These are phyloP conservation scores for Emydoidea blandingii DNA, from an alignment of 2,797 vertebrate species.

Conservation along the genomic window DNA sequence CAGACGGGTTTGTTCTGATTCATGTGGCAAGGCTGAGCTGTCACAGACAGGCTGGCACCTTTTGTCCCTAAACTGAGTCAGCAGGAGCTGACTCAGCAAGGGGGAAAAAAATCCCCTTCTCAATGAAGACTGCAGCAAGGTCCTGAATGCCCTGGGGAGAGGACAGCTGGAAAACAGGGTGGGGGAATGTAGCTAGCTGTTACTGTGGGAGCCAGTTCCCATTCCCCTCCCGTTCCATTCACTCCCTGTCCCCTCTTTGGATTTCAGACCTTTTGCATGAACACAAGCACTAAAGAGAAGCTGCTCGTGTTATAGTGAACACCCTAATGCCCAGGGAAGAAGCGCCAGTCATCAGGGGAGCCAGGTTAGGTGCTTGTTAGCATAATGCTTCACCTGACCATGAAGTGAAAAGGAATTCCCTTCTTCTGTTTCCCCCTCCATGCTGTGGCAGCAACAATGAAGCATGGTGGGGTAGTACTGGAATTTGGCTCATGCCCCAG, in stretches of 20 bases:
- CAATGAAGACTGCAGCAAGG: not conserved
- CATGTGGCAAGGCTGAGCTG: constrained; percentile 34
- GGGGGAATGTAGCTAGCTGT: not conserved
- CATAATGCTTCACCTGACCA: not conserved
- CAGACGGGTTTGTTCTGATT: constrained; percentile 8
- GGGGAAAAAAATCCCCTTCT: not conserved
- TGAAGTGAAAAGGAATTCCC: not conserved
- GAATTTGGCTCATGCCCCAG: not conserved
- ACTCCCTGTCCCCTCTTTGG: not conserved
- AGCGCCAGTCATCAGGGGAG: not conserved
- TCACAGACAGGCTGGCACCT: not conserved
- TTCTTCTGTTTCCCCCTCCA: not conserved
- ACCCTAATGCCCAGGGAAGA: not conserved
- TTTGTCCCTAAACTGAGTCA: not conserved
- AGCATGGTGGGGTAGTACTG: not conserved
- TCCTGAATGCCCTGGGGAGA: not conserved
- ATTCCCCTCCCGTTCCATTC: not conserved
- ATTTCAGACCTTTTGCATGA: not conserved
- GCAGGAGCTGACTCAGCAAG: constrained; percentile 60
- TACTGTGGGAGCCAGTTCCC: not conserved
- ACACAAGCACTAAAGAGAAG: fast-evolving
- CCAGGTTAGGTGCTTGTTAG: not conserved
- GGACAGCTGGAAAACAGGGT: not conserved
- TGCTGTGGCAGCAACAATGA: not conserved
- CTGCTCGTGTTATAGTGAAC: not conserved